phyloP scores from a whole-genome alignment of 2,888 invertebrate genomes.

The Hirtodrosophila alboralis region DNA sequence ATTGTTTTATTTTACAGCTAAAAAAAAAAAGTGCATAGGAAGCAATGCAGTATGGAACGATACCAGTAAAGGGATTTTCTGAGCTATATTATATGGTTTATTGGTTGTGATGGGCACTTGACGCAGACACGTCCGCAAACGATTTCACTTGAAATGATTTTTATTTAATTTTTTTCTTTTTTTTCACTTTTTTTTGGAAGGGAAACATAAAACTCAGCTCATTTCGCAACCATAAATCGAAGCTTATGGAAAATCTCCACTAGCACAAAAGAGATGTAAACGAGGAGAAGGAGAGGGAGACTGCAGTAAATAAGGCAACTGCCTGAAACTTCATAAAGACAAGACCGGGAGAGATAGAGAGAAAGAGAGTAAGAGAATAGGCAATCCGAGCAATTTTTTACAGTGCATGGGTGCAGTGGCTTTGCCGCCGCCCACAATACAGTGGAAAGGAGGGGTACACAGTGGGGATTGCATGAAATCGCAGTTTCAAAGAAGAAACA shows the following conservation, averaged over 20 bases:
- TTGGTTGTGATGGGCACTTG: slow-evolving; percentile 7
- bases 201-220: slow-evolving; percentile 32
- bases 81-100: no score
- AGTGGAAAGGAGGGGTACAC: background rate
- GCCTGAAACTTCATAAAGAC: slow-evolving; percentile 37
- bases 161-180: no score
- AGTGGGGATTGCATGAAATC: slow-evolving; percentile 23
- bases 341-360: background rate
- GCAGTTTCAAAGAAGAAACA: slow-evolving; percentile 54
- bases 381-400: slow-evolving; percentile 2
- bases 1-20: no score
- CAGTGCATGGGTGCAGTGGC: slow-evolving; percentile 33
- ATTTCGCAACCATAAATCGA: slow-evolving; percentile 49
- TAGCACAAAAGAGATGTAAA: slow-evolving; percentile 33
- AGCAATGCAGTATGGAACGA: no score
- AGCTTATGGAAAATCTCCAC: slow-evolving; percentile 44
- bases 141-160: slow-evolving; percentile 23
- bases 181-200: no score
- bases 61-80: no score
- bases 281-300: background rate
- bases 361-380: background rate
- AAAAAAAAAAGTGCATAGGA: no score
- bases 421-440: slow-evolving; percentile 4
- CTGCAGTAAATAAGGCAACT: slow-evolving; percentile 33
- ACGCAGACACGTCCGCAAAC: background rate